Conservation (phyloP, 2,797 vertebrate species). For the Corythornis leucogaster region DNA sequence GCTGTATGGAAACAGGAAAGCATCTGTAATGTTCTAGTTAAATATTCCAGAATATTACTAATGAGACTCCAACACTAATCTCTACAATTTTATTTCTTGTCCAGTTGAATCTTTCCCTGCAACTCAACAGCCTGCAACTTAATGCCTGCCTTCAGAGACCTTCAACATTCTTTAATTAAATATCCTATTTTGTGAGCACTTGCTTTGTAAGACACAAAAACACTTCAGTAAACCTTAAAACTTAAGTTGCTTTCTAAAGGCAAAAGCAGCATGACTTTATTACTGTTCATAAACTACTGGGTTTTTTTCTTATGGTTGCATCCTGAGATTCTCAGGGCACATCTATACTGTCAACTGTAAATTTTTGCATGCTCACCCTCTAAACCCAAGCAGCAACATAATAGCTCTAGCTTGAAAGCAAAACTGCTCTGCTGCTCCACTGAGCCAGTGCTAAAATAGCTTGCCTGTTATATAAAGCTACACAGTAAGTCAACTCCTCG, state of each 20-base stretch:
- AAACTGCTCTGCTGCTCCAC: background rate
- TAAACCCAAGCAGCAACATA: background rate
- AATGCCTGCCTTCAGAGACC: background rate
- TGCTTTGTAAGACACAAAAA: background rate
- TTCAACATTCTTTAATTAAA: background rate
- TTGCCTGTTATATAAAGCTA: constrained; percentile 55
- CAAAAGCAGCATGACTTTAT: background rate
- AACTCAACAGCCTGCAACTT: background rate
- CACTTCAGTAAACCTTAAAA: background rate
- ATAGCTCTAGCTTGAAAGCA: background rate
- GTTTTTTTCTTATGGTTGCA: background rate
- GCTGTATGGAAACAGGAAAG: background rate
- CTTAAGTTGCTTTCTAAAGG: background rate
- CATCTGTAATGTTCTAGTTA: background rate
- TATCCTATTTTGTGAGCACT: background rate
- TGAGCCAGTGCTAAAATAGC: constrained; percentile 47
- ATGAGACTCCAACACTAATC: background rate
- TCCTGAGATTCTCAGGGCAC: background rate
- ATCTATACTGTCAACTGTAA: background rate
- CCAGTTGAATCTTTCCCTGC: background rate
- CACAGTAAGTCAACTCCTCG: constrained; percentile 36
- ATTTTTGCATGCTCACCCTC: background rate
- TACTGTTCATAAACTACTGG: background rate
- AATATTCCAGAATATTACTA: background rate
- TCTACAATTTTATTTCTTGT: background rate